Evolutionary conservation across 2,888 invertebrate genomes (phyloP), one percentile per base, ranked within the genome.

Genomic region (Drosophila mimetica): DNA sequence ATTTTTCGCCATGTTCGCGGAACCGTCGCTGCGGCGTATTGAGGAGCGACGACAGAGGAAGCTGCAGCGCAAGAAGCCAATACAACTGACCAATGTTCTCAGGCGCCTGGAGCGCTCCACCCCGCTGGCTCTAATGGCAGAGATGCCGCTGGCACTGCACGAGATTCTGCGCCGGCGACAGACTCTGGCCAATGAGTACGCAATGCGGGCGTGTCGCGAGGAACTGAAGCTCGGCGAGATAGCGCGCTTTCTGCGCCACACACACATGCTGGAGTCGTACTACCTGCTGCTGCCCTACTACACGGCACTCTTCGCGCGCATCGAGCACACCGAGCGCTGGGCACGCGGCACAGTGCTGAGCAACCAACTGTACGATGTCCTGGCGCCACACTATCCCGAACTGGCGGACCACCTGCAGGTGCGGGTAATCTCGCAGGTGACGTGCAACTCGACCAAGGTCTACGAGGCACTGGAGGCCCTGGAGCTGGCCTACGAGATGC

Each of bases 231-330:
- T 93, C 6, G 90, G 91, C 37, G 89, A 89, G 7, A 92, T 93
- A 75, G 84, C 93, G 36, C 90, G 90, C 37, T 90, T 93, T 51
- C 91, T 94, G 85, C 91, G 93, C 30, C 92, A 91, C 36, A 91
- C 93, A 16, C 91, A 93, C 44, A 91, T 94, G 72, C 91, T 94
- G 90, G 93, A 93, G 79, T 91, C 92, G 2, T 93, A 93, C 46
- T 93, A 93, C 77, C 73, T 93, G 14, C 91, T 93, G 92, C 91
- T 92, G 53, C 91, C 92, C 39, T 93, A 93, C 76, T 93, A 93
- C 76, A 91, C 90, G 7, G 89, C 90, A 28, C 83, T 93, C 41
- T 94, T 93, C 76, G 80, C 88, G 2, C 73, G 92, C 91, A 93
- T 93, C 46, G 93, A 93, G 82, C 87, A 87, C 1, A 91, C 91